Evolutionary conservation across 2,888 invertebrate species (phyloP).

Genomic region (Sminthurides aquaticus): DNA sequence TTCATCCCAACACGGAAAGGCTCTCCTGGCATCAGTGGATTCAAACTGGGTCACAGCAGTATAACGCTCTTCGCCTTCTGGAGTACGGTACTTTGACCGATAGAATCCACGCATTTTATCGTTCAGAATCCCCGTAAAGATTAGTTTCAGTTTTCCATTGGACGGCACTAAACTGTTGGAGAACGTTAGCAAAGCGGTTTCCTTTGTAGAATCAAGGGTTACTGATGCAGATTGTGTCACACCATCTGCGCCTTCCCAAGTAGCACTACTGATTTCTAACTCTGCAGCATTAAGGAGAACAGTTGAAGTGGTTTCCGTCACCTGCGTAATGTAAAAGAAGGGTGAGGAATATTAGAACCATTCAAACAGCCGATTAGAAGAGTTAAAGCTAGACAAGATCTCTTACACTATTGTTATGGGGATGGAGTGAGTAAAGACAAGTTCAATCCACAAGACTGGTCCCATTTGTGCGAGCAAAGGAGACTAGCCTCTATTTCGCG

Average conservation of each 20-base stretch:
- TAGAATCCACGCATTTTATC: conserved; percentile 95
- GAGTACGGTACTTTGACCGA: conserved; percentile 68
- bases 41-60: conserved; percentile 90
- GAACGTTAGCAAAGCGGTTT: conserved; percentile 19
- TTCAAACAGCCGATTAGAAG: too few species aligned
- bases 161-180: conserved; percentile 29
- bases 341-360: neutral
- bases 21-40: conserved; percentile 79
- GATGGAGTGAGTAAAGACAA: neutral
- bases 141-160: conserved; percentile 53
- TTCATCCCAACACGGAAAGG: conserved; percentile 96
- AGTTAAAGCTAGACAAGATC: too few species aligned
- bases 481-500: too few species aligned
- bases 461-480: too few species aligned
- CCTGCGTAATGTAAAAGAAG: conserved; percentile 50
- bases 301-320: conserved; percentile 57
- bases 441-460: too few species aligned
- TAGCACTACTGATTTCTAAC: conserved; percentile 60
- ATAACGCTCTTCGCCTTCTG: conserved; percentile 67
- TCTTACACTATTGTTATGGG: neutral
- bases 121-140: conserved; percentile 77
- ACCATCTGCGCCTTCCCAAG: conserved; percentile 23
- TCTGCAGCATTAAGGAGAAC: conserved; percentile 72
- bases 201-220: conserved; percentile 19
- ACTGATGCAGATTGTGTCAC: conserved; percentile 19